A percentile compares a stretch with the other conserved stretches of the same genome.
Conservation (phyloP, 2,888 invertebrate species). For the Girardia tigrina region DNA sequence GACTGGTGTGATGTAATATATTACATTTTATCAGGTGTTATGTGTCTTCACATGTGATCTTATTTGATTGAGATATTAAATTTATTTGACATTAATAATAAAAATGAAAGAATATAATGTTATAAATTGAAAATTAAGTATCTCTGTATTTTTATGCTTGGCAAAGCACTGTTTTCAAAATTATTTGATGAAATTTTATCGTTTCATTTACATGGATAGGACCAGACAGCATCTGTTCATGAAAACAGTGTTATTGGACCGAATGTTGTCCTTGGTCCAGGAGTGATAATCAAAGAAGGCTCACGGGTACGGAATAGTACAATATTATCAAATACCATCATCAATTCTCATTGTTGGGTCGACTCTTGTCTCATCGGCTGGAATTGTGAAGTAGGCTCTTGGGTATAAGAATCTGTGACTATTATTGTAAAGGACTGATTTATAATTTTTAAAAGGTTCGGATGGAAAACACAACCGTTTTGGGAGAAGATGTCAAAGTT, state of each 20-base stretch:
- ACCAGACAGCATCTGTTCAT: conserved; percentile 79
- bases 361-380: conserved; percentile 93
- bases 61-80: too few relatives aligned
- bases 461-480: conserved; percentile 88
- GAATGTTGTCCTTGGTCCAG: conserved; percentile 90
- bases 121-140: too few relatives aligned
- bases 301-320: conserved; percentile 88
- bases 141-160: too few relatives aligned
- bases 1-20: too few relatives aligned
- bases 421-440: background rate
- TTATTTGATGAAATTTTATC: too few relatives aligned
- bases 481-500: conserved; percentile 95
- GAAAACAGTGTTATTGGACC: conserved; percentile 87
- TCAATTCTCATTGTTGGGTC: conserved; percentile 79
- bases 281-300: conserved; percentile 75
- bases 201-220: conserved; percentile 50
- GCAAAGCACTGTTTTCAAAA: too few relatives aligned
- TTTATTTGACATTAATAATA: too few relatives aligned
- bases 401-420: conserved; percentile 58
- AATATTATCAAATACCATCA: conserved; percentile 65
- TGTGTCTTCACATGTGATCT: too few relatives aligned
- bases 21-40: too few relatives aligned
- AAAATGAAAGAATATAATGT: too few relatives aligned
- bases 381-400: conserved; percentile 80
- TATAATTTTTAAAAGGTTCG: conserved; percentile 57